These are phyloP conservation scores for Drosophila incognita DNA, from an alignment of 2,888 invertebrate species.

Conservation along the genomic window DNA sequence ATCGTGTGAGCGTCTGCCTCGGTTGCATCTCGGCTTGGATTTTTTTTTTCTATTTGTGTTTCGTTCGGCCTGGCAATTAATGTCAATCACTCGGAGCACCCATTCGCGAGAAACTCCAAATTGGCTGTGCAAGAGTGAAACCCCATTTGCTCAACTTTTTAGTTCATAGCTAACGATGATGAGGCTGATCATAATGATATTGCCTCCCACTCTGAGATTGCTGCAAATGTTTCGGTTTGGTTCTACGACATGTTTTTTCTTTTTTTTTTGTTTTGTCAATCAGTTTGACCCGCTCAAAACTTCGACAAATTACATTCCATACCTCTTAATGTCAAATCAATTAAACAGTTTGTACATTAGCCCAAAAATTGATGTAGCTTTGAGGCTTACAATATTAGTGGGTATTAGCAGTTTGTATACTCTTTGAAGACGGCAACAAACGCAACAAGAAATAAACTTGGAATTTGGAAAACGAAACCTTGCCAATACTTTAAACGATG, in stretches of 20 bases:
- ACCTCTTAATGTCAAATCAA: conserved; percentile 73
- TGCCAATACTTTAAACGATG: not conserved
- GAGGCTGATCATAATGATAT: conserved; percentile 28
- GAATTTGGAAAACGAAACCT: not conserved
- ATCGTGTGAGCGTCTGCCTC: conserved; percentile 25
- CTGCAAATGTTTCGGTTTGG: not conserved
- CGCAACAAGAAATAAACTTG: not conserved
- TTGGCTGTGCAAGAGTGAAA: conserved; percentile 33
- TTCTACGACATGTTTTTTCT: not conserved
- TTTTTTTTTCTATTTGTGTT: conserved; percentile 12
- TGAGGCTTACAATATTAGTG: conserved; percentile 1
- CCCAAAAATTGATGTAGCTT: conserved; percentile 39
- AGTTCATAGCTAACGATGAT: conserved; percentile 13
- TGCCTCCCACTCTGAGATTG: conserved; percentile 6
- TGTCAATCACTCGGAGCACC: conserved; percentile 68
- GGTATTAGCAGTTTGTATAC: not conserved
- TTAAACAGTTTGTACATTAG: conserved; percentile 41
- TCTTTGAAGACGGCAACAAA: not conserved
- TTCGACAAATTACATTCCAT: conserved; percentile 45
- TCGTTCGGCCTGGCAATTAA: conserved; percentile 67
- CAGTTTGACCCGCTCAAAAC: conserved; percentile 16
- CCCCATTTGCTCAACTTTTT: conserved; percentile 13
- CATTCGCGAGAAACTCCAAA: conserved; percentile 29
- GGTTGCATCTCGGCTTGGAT: conserved; percentile 7
- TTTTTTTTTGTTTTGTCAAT: conserved; percentile 2